Conservation (phyloP, 2,113 vertebrate species). For the Gnathonemus longibarbis region DNA sequence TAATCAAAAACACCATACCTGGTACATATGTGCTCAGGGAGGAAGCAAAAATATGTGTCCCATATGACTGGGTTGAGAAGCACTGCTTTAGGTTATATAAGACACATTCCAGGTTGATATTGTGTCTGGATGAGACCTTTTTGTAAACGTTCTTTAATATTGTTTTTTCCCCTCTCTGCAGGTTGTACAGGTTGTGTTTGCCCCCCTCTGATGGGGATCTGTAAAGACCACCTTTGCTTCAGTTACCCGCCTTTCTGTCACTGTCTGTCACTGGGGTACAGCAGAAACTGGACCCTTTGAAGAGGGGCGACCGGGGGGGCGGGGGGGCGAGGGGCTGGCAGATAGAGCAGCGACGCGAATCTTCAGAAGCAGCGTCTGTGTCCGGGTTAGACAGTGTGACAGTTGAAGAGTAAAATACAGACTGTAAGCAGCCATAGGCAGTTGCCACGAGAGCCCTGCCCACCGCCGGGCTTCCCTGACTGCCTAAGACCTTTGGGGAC, state of each 20-base stretch:
- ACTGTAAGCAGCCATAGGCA: neutral
- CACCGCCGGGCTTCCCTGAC: neutral
- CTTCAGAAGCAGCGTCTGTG: neutral
- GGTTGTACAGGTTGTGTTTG: constrained; percentile 88
- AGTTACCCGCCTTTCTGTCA: neutral
- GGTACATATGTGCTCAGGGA: neutral
- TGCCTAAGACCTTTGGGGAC: neutral
- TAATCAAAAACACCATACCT: neutral
- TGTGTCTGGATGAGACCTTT: neutral
- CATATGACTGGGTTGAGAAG: neutral
- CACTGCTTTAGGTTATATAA: neutral
- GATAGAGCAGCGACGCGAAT: neutral
- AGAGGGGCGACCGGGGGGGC: neutral
- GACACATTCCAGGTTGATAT: neutral
- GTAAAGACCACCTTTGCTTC: constrained; percentile 43
- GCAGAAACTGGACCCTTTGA: neutral
- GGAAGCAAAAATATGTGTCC: neutral
- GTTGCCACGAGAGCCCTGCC: neutral
- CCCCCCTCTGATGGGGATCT: constrained; percentile 88
- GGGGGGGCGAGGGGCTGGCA: neutral
- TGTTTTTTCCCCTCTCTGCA: constrained; percentile 41
- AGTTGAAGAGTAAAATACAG: neutral
- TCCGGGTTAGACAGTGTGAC: neutral
- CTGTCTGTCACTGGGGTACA: neutral
- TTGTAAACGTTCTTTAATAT: neutral